These are phyloP conservation scores for Nyctalus aviator DNA, from an alignment of 2,797 vertebrate species.

Conservation along the genomic window DNA sequence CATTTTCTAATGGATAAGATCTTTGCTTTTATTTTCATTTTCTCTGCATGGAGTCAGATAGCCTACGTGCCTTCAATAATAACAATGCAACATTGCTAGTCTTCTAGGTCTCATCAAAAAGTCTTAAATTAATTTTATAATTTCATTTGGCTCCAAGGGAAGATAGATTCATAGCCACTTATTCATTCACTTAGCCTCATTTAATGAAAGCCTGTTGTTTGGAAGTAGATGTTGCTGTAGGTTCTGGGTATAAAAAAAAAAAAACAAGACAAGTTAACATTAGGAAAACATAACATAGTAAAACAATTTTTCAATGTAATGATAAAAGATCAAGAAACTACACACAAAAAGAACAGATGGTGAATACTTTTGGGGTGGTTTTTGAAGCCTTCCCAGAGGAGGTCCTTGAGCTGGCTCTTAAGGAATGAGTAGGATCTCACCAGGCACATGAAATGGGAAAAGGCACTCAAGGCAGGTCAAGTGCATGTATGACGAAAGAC, in stretches of 20 bases:
- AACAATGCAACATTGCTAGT: slow-evolving; percentile 45
- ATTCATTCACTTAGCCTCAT: background rate
- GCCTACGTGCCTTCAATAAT: slow-evolving; percentile 72
- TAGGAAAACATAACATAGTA: background rate
- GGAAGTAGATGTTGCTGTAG: background rate
- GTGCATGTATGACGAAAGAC: background rate
- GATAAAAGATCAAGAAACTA: background rate
- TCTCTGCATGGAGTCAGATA: slow-evolving; percentile 76
- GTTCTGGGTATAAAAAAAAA: background rate
- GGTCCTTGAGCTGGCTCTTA: background rate
- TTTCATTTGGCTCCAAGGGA: slow-evolving; percentile 46
- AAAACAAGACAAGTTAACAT: background rate
- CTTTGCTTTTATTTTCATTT: slow-evolving; percentile 83
- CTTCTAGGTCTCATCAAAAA: slow-evolving; percentile 46
- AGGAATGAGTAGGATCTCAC: background rate
- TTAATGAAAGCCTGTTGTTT: background rate
- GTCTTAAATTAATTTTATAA: slow-evolving; percentile 57
- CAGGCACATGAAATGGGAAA: background rate
- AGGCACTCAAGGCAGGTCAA: background rate
- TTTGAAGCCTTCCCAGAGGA: background rate
- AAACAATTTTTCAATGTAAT: background rate
- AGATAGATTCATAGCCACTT: background rate
- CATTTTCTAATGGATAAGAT: slow-evolving; percentile 78
- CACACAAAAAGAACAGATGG: background rate
- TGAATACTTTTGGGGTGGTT: background rate